A percentile compares a stretch with the other conserved stretches of the same genome.
Evolutionary conservation across 1,140 invertebrate genomes (phyloP).

Genomic region (Trinorchestia longiramus): DNA sequence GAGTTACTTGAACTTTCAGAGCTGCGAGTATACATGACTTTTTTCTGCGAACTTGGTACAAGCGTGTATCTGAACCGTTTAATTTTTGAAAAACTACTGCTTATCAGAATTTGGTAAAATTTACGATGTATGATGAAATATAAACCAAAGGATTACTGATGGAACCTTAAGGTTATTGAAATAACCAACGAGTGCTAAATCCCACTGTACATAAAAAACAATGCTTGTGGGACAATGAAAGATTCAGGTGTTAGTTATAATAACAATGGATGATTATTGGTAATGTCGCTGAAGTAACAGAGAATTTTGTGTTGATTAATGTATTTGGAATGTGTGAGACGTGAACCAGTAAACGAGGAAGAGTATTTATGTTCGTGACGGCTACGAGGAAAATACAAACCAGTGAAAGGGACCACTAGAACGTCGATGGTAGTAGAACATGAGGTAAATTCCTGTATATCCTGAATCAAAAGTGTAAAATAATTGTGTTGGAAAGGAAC

Average conservation of each 20-base stretch:
- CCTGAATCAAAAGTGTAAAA: neutral
- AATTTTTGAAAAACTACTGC: no score
- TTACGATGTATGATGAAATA: no score
- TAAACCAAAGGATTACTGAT: no score
- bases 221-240: no score
- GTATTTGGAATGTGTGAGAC: neutral
- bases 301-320: neutral
- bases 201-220: neutral
- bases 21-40: no score
- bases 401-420: neutral
- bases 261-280: neutral
- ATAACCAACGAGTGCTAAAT: neutral
- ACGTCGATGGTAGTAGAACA: neutral
- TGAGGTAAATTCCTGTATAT: neutral
- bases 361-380: neutral
- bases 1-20: no score
- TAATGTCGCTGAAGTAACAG: neutral
- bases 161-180: neutral
- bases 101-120: no score
- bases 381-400: neutral
- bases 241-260: no score
- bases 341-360: neutral
- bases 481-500: neutral
- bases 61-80: no score
- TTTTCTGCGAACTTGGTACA: no score